Conservation (phyloP, 2,888 invertebrate genomes). For the Alentia gelatinosa region DNA sequence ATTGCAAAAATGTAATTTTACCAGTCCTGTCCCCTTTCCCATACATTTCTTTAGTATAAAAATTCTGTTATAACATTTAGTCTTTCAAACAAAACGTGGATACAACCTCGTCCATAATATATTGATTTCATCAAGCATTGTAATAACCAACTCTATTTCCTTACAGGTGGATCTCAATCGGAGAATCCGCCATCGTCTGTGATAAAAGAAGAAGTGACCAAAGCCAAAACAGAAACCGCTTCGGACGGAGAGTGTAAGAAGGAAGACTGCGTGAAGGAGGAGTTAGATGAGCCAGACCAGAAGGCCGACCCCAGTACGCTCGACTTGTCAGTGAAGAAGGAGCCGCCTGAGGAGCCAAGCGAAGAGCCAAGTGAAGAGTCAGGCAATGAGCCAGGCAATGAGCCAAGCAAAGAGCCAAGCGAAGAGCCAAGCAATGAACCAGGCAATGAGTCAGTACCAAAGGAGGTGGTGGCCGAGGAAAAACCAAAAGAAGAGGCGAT, state of each 20-base stretch:
- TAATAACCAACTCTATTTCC: not conserved
- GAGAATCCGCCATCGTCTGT: not conserved
- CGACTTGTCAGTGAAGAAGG: not conserved
- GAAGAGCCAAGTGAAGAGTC: no score
- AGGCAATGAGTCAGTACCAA: not conserved
- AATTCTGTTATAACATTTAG: no score
- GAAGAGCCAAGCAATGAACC: not conserved
- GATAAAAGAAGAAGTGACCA: slow-evolving; percentile 42
- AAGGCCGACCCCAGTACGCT: not conserved
- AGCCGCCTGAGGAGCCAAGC: no score
- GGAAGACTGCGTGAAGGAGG: slow-evolving; percentile 60
- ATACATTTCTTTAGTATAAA: no score
- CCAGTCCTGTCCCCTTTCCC: no score
- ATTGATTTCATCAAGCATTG: no score
- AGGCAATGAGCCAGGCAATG: not conserved
- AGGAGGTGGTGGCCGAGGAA: not conserved
- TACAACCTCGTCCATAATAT: no score
- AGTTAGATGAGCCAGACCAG: not conserved
- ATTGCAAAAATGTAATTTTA: no score
- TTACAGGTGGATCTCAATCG: slow-evolving; percentile 40
- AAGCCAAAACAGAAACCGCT: not conserved
- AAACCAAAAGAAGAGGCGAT: slow-evolving; percentile 37
- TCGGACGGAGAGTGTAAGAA: not conserved
- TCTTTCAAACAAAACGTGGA: no score
- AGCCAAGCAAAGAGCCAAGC: not conserved